These are phyloP conservation scores for Diadumene lineata DNA, from an alignment of 92 coral and sea anemone genomes.

Conservation along the genomic window DNA sequence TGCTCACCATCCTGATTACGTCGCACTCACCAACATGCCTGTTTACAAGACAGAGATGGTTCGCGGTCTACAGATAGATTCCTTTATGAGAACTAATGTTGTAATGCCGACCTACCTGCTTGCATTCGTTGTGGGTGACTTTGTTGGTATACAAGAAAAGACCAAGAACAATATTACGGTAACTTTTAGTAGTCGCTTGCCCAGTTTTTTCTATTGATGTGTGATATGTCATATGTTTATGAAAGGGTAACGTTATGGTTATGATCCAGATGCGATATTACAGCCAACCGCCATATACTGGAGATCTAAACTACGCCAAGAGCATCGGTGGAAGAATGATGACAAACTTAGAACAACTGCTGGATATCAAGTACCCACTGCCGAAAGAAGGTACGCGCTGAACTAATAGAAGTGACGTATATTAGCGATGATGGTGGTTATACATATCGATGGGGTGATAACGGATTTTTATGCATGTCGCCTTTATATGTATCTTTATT, in stretches of 20 bases:
- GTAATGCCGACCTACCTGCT: conserved; percentile 76
- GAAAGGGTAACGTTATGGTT: neutral
- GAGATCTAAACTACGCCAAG: conserved; percentile 49
- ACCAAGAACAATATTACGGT: conserved; percentile 54
- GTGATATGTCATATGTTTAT: neutral
- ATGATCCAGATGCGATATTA: conserved; percentile 51
- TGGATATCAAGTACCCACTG: conserved; percentile 58
- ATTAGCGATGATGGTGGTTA: no score
- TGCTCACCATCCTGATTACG: conserved; percentile 55
- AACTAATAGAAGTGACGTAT: no score
- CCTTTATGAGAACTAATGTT: conserved; percentile 45
- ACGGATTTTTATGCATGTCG: no score
- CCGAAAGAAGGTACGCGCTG: conserved; percentile 89
- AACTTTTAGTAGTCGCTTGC: no score
- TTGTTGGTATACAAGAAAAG: conserved; percentile 20
- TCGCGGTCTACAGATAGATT: conserved; percentile 41
- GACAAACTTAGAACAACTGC: conserved; percentile 62
- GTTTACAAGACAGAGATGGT: conserved; percentile 27
- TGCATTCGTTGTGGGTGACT: conserved; percentile 82
- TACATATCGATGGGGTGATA: no score
- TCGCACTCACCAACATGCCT: conserved; percentile 77
- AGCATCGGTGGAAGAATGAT: conserved; percentile 60
- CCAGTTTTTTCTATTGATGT: no score
- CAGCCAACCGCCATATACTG: conserved; percentile 41
- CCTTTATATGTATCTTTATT: no score